Evolutionary conservation across 2,797 vertebrate genomes (phyloP).

Genomic region (Lycodopsis pacificus): DNA sequence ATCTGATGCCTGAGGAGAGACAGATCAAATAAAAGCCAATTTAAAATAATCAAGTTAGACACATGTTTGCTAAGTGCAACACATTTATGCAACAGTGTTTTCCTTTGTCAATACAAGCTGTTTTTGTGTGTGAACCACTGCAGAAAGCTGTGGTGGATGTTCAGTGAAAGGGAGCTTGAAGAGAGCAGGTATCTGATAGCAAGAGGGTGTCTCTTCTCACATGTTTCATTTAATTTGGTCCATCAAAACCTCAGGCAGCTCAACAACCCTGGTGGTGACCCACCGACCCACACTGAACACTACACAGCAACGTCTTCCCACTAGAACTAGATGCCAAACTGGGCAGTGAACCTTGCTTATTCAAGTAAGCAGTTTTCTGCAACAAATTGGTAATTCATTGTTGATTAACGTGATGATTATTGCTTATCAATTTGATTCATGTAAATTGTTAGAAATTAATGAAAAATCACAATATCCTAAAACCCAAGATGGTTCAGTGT

Average conservation of each 20-base stretch:
- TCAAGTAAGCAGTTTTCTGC: not conserved
- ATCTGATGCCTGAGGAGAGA: constrained; percentile 77
- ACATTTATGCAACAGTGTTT: not conserved
- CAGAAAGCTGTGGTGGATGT: not conserved
- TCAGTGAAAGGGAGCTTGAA: not conserved
- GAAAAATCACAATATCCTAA: not conserved
- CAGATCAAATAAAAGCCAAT: not conserved
- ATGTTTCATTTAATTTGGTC: constrained; percentile 2
- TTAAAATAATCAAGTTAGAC: not conserved
- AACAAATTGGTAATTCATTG: not conserved
- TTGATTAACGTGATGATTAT: not conserved
- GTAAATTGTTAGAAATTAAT: not conserved
- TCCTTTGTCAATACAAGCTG: not conserved
- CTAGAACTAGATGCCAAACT: not conserved
- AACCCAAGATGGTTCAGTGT: not conserved
- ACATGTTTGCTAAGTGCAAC: not conserved
- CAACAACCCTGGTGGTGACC: not conserved
- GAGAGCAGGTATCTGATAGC: not conserved
- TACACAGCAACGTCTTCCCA: not conserved
- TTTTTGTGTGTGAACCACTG: not conserved
- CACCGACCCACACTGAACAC: not conserved
- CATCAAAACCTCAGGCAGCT: constrained; percentile 10
- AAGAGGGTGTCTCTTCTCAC: not conserved
- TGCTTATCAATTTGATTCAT: not conserved
- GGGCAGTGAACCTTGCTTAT: not conserved